Base-by-base conservation (phyloP, 2,113 vertebrate species). In the Electrona antarctica region DNA sequence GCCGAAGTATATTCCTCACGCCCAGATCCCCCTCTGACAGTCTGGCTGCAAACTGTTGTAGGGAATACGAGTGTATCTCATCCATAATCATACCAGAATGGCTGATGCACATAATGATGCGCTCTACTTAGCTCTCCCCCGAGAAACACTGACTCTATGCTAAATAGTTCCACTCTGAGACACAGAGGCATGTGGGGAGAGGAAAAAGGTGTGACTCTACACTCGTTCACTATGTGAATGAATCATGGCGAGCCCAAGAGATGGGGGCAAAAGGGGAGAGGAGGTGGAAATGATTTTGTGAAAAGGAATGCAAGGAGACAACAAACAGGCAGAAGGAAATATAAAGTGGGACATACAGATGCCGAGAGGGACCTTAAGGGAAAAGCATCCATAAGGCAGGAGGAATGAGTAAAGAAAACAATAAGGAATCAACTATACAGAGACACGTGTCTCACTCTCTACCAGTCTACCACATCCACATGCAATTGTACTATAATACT, bases 101-200 rank as follows among this genome's bases (percentile, higher is more conserved):
- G 76, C 76, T 77, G 70, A 69, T 82, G 68, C 64, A 79, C 69
- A 66, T 76, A 85, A 80, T 69, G 61, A 85, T 85, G 64, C 72
- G 65, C 64, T 82, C 63, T 60, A n/a, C 56, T 67, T 71, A 63
- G 46, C 15, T 61, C 55, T 77, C 74, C 68, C 77, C 13, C 49
- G 79, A 77, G 83, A 77, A 71, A 64, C 60, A 78, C n/a, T 5
- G 48, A 72, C 6, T 57, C 46, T 60, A 57, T 69, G 59, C 73
- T 69, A 52, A 79, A 78, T 52, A 69, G 64, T 69, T 85, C 48
- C 60, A 73, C 67, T 61, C 76, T 41, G 33, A 63, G 49, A 74
- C 59, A 62, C 60, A 70, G 59, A 71, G 12, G 65, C 1, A 2
- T 21, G 21, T 21, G 11, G 11, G 61, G 48, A 60, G 51, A 14